Evolutionary conservation across 1,140 invertebrate genomes (phyloP), one percentile per base, ranked within the genome.

Genomic region (Drosophila tani): DNA sequence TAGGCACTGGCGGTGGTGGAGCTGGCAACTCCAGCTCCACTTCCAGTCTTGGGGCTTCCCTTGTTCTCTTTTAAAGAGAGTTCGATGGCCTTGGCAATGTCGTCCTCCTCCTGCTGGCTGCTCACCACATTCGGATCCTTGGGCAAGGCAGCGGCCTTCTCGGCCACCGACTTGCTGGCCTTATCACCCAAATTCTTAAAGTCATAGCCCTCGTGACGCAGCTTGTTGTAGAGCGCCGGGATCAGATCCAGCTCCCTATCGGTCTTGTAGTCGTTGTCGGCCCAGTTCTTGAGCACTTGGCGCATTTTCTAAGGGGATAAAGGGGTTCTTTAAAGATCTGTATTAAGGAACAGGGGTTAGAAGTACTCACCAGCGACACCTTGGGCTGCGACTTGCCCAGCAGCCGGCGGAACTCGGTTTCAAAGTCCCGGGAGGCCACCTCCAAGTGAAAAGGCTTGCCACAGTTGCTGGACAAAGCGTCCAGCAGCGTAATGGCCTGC

Each of bases 381-480:
- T 96, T 94, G 49, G 95, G 94, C 86, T 97, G 95, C 27, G 94
- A 93, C 82, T 96, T 96, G 45, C 93, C 93, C 79, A 96, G 92
- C 40, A 98, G 93, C 74, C 96, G 97, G n/a, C 94, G 94, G 71
- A 97, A 95, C 93, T 99, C 98, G 47, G 94, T 95, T 92, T 99
- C 97, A 94, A 99, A 99, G 67, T 99, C 98, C 83, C 98, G 95
- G 0, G 98, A 99, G 11, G 98, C 98, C 74, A 99, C 96, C 94
- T 99, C 98, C 62, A 99, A 94, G 90, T 98, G 97, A 93, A 99
- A 99, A 17, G 94, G 95, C 83, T 96, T 96, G 12, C 98, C 98
- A 94, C 98, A 99, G 93, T 99, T 99, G 88, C 96, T 98, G n/a
- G 98, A 96, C 93, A 98, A 98, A 6, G 98, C 98, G 94, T 99